Conservation (phyloP, 2,113 vertebrate species). For the Dasypus novemcinctus region DNA sequence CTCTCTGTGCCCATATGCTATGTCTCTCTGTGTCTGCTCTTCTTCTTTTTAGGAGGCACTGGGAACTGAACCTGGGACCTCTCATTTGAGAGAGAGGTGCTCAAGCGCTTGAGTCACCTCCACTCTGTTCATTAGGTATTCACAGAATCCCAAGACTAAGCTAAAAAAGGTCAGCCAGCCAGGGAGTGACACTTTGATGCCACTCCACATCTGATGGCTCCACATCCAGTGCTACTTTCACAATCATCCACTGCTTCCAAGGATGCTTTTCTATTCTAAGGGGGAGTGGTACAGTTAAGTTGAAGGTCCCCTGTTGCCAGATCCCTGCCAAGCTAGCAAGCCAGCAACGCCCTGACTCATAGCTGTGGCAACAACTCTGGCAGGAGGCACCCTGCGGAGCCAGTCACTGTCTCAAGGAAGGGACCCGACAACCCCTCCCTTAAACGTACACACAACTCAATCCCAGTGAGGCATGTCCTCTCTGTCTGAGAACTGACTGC, state of each 20-base stretch:
- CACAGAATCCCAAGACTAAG: neutral
- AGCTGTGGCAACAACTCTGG: neutral
- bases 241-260: neutral
- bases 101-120: too few relatives aligned
- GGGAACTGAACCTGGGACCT: too few relatives aligned
- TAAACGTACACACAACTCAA: neutral
- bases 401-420: neutral
- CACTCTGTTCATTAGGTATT: too few relatives aligned
- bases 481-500: neutral
- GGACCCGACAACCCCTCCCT: neutral
- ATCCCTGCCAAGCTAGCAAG: neutral
- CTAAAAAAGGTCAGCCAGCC: neutral
- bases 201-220: neutral
- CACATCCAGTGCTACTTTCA: neutral
- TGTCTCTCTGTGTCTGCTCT: too few relatives aligned
- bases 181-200: neutral
- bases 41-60: too few relatives aligned
- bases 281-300: too few relatives aligned
- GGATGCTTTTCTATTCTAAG: neutral
- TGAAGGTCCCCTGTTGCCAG: neutral
- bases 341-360: neutral
- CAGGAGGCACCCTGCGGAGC: neutral
- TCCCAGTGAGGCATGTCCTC: neutral
- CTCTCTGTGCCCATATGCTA: too few relatives aligned
- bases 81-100: too few relatives aligned